Conservation (phyloP, 2,888 invertebrate species). For the Orthosia gothica region DNA sequence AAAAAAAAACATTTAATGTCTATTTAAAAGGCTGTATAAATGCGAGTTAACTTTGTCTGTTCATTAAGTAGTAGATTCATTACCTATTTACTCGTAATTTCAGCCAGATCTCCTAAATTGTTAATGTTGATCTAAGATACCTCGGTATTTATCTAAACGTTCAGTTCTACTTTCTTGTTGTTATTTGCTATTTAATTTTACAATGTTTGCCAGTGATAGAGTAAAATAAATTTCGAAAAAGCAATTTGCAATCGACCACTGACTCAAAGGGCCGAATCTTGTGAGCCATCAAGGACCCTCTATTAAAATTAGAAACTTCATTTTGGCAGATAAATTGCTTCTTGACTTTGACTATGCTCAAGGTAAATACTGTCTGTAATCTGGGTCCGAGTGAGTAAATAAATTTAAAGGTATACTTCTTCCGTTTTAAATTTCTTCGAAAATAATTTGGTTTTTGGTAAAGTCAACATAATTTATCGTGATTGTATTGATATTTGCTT, state of each 20-base stretch:
- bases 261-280: constrained; percentile 84
- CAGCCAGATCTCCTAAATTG: constrained; percentile 15
- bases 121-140: constrained; percentile 37
- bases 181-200: constrained; percentile 64
- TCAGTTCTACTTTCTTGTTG: constrained; percentile 33
- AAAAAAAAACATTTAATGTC: no score
- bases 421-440: constrained; percentile 46
- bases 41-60: not conserved
- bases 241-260: constrained; percentile 87
- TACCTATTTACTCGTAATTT: constrained; percentile 21
- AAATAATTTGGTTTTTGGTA: constrained; percentile 18
- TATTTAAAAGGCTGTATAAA: not conserved
- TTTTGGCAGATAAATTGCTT: constrained; percentile 89
- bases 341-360: constrained; percentile 86
- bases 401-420: constrained; percentile 73
- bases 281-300: constrained; percentile 79
- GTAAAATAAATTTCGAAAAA: constrained; percentile 83
- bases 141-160: constrained; percentile 32
- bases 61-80: not conserved
- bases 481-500: constrained; percentile 21
- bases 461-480: constrained; percentile 23
- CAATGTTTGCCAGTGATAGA: constrained; percentile 68
- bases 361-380: constrained; percentile 87
- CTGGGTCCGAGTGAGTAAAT: constrained; percentile 81
- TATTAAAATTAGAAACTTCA: constrained; percentile 90